Conservation (phyloP, 64 coral and sea anemone species). For the Pocillopora damicornis region DNA sequence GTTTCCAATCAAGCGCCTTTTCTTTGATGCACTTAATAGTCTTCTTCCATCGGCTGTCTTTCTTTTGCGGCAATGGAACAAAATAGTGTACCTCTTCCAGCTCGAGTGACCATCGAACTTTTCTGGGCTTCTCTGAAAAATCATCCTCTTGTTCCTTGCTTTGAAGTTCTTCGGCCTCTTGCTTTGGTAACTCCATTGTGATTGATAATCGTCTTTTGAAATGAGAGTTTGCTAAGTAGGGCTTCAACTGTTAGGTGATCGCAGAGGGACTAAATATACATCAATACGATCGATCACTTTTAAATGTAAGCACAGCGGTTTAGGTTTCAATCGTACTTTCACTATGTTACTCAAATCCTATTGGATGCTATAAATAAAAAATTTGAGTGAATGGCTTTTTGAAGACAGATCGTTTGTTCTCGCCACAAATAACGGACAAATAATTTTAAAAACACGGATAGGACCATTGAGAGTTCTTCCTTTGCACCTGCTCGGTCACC, state of each 20-base stretch:
- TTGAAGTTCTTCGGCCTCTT: background rate
- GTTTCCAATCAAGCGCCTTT: constrained; percentile 4
- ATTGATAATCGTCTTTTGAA: background rate
- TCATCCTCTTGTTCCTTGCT: background rate
- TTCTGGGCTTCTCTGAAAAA: background rate
- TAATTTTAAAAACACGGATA: background rate
- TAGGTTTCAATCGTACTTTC: background rate
- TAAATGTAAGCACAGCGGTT: background rate
- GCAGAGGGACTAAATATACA: background rate
- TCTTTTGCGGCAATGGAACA: constrained; percentile 13
- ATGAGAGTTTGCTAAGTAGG: background rate
- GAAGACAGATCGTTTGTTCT: background rate
- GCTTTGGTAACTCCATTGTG: background rate
- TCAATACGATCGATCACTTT: background rate
- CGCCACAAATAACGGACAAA: background rate
- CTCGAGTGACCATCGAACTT: constrained; percentile 51
- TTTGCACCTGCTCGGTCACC: background rate
- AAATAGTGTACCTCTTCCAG: constrained; percentile 59
- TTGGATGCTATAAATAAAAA: background rate
- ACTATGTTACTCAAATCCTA: background rate
- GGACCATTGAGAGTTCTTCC: background rate
- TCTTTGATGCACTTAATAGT: constrained; percentile 30
- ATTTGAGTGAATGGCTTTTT: background rate
- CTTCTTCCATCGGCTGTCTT: constrained; percentile 13
- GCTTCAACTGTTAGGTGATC: no score